phyloP scores from a whole-genome alignment of 2,888 invertebrate species.

The Coronaproctus castanopsis region DNA sequence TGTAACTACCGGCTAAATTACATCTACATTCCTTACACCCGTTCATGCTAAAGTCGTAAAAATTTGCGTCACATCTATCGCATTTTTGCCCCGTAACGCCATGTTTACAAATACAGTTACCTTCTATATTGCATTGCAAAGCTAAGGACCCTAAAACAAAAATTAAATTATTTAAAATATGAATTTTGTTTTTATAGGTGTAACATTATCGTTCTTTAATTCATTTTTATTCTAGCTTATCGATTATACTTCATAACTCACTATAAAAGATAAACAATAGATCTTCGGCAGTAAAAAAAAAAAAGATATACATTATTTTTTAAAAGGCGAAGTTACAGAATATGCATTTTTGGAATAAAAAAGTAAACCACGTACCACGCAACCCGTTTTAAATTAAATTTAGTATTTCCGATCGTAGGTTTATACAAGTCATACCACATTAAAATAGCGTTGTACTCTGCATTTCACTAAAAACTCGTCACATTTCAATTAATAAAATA shows the following conservation, averaged over 20 bases:
- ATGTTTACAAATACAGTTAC: constrained; percentile 86
- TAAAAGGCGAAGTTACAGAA: too few species aligned
- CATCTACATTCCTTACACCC: constrained; percentile 92
- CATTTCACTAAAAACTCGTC: too few species aligned
- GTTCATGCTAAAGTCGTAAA: constrained; percentile 67
- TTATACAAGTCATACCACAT: too few species aligned
- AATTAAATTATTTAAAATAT: too few species aligned
- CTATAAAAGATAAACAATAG: neutral
- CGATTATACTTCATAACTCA: neutral
- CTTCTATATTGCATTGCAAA: constrained; percentile 75
- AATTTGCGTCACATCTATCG: constrained; percentile 64
- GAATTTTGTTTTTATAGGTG: too few species aligned
- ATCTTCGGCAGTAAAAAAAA: neutral
- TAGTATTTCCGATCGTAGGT: too few species aligned
- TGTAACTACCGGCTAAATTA: constrained; percentile 56
- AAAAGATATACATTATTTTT: too few species aligned
- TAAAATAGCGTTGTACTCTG: too few species aligned
- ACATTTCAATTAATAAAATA: too few species aligned
- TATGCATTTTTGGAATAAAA: too few species aligned
- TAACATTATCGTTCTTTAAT: neutral
- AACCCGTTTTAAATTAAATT: too few species aligned
- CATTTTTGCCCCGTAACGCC: constrained; percentile 91
- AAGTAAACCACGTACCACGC: too few species aligned
- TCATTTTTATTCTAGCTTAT: neutral
- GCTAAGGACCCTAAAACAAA: constrained; percentile 49